Base-by-base conservation (phyloP, 2,797 vertebrate genomes). In the Alca torda region DNA sequence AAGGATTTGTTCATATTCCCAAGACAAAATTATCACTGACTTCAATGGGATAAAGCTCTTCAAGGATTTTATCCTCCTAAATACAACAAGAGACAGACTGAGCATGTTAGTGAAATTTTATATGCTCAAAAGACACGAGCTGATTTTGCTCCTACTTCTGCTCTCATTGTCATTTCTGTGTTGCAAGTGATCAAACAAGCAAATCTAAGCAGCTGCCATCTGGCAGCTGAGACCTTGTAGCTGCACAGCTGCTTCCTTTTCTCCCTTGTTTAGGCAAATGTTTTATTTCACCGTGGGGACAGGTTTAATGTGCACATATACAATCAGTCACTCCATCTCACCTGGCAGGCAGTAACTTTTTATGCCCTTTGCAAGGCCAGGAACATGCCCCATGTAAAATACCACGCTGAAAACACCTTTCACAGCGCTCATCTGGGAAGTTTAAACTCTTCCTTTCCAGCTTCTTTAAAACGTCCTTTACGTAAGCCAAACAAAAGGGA, bases 341-440 rank as follows among this genome's bases (percentile, higher is more conserved):
- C 48, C 63, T 77, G 78, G 57, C 93, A 94, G 67, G 89, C 84
- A 87, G n/a, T 95, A 94, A 95, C 67, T 74, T 96, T 95, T 92
- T 89, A 94, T 56, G 84, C 54, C 60, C 59, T 45, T 76, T 94
- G 74, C 81, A 90, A 96, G 81, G 35, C 37, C 48, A 76, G 72
- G 54, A 93, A 79, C 51, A 74, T 4, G 46, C n/a, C 43, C 86
- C 24, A n/a, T 3, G 4, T 84, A 92, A 93, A 50, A 89, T 64
- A 67, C 59, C 90, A 87, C 67, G 89, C 95, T 73, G 73, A 85
- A 87, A 95, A 89, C 95, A 96, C 95, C 78, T 92, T 87, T 80
- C 69, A 56, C n/a, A 92, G 53, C 46, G 82, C 82, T 83, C 87
- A 93, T 56, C 56, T 94, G 96, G 95, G 89, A 96, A 89, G 67